These are phyloP conservation scores for Muscina levida DNA, from an alignment of 2,888 invertebrate genomes.

Conservation along the genomic window DNA sequence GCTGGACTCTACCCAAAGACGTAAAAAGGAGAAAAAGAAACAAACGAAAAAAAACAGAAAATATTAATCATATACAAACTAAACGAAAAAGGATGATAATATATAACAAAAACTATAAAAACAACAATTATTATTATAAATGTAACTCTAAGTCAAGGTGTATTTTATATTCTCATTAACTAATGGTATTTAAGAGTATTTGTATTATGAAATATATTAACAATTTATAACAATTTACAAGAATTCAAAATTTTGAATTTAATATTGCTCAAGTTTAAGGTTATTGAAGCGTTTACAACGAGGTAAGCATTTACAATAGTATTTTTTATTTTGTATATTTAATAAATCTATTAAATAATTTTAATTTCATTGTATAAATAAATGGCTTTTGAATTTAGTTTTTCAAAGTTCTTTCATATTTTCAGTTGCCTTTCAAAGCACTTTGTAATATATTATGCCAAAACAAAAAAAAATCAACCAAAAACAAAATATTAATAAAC, in stretches of 20 bases:
- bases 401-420: constrained; percentile 18
- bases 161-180: neutral
- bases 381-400: constrained; percentile 37
- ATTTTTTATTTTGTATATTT: neutral
- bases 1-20: too few species aligned
- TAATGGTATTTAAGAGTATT: neutral
- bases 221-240: too few species aligned
- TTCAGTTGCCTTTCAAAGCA: constrained; percentile 54
- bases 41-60: constrained; percentile 47
- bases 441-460: constrained; percentile 49
- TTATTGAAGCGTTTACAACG: neutral
- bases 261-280: constrained; percentile 8
- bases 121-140: neutral
- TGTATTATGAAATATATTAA: constrained; percentile 4
- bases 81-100: neutral
- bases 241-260: too few species aligned
- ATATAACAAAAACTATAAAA: neutral
- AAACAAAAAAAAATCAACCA: constrained; percentile 41
- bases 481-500: neutral
- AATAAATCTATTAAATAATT: neutral
- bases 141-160: neutral
- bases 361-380: constrained; percentile 21
- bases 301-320: constrained; percentile 4
- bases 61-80: constrained; percentile 54
- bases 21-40: constrained; percentile 53